phyloP scores from a whole-genome alignment of 2,113 vertebrate genomes.

The Platichthys stellatus region DNA sequence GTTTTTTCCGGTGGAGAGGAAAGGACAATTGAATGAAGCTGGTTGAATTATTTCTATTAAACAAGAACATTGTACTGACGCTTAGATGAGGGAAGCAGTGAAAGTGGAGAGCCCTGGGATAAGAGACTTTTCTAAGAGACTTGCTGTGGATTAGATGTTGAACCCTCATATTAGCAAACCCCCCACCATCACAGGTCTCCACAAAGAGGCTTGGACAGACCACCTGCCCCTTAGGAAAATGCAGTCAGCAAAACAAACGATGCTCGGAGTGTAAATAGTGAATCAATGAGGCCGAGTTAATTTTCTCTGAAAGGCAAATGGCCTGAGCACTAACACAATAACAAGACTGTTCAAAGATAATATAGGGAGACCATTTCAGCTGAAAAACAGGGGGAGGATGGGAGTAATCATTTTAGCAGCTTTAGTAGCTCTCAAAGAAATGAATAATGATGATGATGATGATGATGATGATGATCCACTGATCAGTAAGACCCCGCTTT shows the following conservation, averaged over 20 bases:
- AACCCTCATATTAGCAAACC: slow-evolving; percentile 54
- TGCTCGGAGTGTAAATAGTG: slow-evolving; percentile 16
- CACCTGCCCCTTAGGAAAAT: slow-evolving; percentile 58
- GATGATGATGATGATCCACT: slow-evolving; percentile 54
- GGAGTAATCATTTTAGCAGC: slow-evolving; percentile 41
- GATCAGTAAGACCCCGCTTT: slow-evolving; percentile 46
- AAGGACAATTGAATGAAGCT: slow-evolving; percentile 39
- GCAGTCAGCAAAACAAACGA: slow-evolving; percentile 47
- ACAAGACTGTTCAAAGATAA: slow-evolving; percentile 16
- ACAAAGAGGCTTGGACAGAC: slow-evolving; percentile 63
- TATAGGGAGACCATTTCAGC: slow-evolving; percentile 11
- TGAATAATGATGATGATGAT: slow-evolving; percentile 23
- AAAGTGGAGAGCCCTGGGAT: slow-evolving; percentile 42
- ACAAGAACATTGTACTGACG: background rate
- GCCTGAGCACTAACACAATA: slow-evolving; percentile 7
- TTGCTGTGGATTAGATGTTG: slow-evolving; percentile 47
- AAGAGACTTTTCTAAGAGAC: slow-evolving; percentile 56
- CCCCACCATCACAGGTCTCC: slow-evolving; percentile 14
- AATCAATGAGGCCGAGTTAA: slow-evolving; percentile 26
- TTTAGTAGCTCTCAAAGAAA: slow-evolving; percentile 47
- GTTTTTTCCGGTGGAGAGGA: slow-evolving; percentile 53
- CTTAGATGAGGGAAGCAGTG: slow-evolving; percentile 14
- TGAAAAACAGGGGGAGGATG: background rate
- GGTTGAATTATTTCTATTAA: slow-evolving; percentile 33
- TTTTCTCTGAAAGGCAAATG: slow-evolving; percentile 25